Conservation (phyloP, 1,140 invertebrate genomes). For the Drosophila sp. region DNA sequence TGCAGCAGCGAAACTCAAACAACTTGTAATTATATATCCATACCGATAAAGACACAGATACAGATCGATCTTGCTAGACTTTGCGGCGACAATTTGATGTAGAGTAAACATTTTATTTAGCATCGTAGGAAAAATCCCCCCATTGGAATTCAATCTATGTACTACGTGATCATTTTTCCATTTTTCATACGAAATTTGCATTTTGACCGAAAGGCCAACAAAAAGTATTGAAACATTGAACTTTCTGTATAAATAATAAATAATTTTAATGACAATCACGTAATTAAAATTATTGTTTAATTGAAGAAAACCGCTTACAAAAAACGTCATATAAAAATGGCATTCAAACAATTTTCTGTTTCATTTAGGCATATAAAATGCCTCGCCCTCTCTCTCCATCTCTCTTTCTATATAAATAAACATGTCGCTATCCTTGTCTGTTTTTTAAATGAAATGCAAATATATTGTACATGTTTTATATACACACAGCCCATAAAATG, state of each 20-base stretch:
- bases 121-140: background rate
- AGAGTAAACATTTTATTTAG: background rate
- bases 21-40: background rate
- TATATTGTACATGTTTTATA: constrained; percentile 15
- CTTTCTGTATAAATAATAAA: constrained; percentile 13
- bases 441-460: constrained; percentile 2
- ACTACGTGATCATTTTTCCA: background rate
- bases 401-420: background rate
- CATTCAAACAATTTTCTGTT: constrained; percentile 58
- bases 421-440: background rate
- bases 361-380: constrained; percentile 37
- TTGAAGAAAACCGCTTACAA: constrained; percentile 36
- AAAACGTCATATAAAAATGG: constrained; percentile 34
- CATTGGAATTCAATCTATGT: background rate
- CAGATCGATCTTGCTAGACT: background rate
- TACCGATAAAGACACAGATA: background rate
- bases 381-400: background rate
- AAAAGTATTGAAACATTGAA: constrained; percentile 34
- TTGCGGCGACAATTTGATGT: background rate
- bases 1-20: constrained; percentile 23
- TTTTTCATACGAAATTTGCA: constrained; percentile 17
- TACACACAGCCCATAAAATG: constrained; percentile 2
- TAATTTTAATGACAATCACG: constrained; percentile 29
- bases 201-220: constrained; percentile 14
- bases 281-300: constrained; percentile 55